phyloP scores from a whole-genome alignment of 2,888 invertebrate species.

The Pimpla rufipes region DNA sequence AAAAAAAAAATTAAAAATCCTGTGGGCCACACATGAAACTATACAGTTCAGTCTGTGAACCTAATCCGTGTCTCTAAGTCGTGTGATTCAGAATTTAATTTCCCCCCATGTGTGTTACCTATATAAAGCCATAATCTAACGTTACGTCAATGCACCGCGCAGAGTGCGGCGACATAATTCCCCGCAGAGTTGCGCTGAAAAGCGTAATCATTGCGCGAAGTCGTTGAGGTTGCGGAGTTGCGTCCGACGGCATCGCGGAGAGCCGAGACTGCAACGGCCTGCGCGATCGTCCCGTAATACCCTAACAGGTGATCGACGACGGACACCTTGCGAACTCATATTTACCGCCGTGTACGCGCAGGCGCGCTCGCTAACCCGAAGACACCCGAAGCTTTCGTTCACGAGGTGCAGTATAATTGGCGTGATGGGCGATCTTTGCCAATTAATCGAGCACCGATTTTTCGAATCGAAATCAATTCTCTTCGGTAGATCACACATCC shows the following conservation, averaged over 20 bases:
- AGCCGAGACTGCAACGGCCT: too few relatives aligned
- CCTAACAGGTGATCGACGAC: conserved; percentile 51
- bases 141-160: conserved; percentile 19
- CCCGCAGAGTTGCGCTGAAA: conserved; percentile 21
- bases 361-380: too few relatives aligned
- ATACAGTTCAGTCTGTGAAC: too few relatives aligned
- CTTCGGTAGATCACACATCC: too few relatives aligned
- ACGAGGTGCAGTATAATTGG: neutral
- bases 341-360: conserved; percentile 26
- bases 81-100: conserved; percentile 4
- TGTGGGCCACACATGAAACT: too few relatives aligned
- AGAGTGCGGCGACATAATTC: conserved; percentile 15
- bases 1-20: too few relatives aligned
- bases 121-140: conserved; percentile 11
- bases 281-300: conserved; percentile 45
- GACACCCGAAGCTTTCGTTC: conserved; percentile 7
- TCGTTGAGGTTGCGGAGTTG: conserved; percentile 39
- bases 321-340: conserved; percentile 47
- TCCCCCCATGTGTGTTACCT: neutral
- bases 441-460: too few relatives aligned
- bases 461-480: too few relatives aligned
- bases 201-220: conserved; percentile 33
- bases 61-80: neutral
- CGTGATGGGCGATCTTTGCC: too few relatives aligned
- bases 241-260: conserved; percentile 20